These are phyloP conservation scores for Netelia melanura DNA, from an alignment of 2,888 invertebrate species.

Conservation along the genomic window DNA sequence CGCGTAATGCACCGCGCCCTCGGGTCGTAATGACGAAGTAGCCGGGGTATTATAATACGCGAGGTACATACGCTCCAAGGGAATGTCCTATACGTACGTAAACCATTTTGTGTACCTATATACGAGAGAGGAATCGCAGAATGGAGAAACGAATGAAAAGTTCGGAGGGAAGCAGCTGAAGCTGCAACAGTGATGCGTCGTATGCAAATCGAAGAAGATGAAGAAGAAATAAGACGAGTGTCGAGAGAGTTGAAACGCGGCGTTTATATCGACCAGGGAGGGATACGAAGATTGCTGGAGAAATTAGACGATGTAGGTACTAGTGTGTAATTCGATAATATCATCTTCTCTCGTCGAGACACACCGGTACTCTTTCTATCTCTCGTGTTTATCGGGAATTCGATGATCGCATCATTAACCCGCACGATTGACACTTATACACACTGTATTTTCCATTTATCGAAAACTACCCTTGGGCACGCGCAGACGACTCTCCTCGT, in stretches of 20 bases:
- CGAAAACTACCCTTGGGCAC: not conserved
- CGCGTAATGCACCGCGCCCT: conserved; percentile 67
- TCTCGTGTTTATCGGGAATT: not conserved
- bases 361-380: not conserved
- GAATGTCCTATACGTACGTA: not conserved
- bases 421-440: conserved; percentile 46
- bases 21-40: conserved; percentile 63
- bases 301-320: not conserved
- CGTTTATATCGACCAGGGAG: conserved; percentile 17
- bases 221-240: conserved; percentile 22
- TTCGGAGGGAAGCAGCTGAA: conserved; percentile 47
- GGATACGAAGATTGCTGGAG: conserved; percentile 13
- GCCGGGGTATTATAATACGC: conserved; percentile 62
- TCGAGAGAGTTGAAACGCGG: conserved; percentile 5
- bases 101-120: not conserved
- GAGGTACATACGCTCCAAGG: conserved; percentile 17
- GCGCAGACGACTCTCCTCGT: not conserved
- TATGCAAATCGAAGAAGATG: conserved; percentile 44
- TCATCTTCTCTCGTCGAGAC: conserved; percentile 32
- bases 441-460: conserved; percentile 1
- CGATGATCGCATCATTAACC: conserved; percentile 40
- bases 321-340: conserved; percentile 5
- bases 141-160: conserved; percentile 4
- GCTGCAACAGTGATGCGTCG: conserved; percentile 1
- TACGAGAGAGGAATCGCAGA: conserved; percentile 39